Conservation (phyloP, 2,888 invertebrate species). For the Eupithecia tripunctaria region DNA sequence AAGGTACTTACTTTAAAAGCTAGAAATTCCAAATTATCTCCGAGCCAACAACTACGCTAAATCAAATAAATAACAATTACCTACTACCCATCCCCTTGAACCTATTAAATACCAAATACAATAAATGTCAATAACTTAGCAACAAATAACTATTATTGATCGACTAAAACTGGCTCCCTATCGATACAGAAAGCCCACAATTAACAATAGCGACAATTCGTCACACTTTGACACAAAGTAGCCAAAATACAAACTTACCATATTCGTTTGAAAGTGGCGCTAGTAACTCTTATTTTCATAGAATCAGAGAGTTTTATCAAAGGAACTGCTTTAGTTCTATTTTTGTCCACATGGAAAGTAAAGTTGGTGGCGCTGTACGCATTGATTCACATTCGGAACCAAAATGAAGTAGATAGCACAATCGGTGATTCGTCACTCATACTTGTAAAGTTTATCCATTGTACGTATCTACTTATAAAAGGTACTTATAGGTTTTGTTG, state of each 20-base stretch:
- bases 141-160: conserved; percentile 44
- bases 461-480: conserved; percentile 28
- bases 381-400: conserved; percentile 39
- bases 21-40: too few species aligned
- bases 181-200: conserved; percentile 48
- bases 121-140: conserved; percentile 34
- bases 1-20: not conserved
- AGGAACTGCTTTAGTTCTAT: not conserved
- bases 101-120: conserved; percentile 6
- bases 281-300: not conserved
- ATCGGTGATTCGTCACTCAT: conserved; percentile 59
- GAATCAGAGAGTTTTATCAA: not conserved
- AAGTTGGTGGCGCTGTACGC: not conserved
- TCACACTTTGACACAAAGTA: conserved; percentile 62
- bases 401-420: conserved; percentile 26
- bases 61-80: not conserved
- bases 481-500: conserved; percentile 7
- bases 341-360: not conserved
- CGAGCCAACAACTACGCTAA: not conserved
- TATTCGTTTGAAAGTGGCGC: not conserved
- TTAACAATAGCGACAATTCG: conserved; percentile 52
- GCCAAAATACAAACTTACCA: conserved; percentile 36
- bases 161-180: conserved; percentile 41
- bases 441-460: conserved; percentile 41
- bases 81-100: not conserved